Evolutionary conservation across 1,140 invertebrate species (phyloP), one percentile per base, ranked within the genome.

Genomic region (Spodoptera litura): DNA sequence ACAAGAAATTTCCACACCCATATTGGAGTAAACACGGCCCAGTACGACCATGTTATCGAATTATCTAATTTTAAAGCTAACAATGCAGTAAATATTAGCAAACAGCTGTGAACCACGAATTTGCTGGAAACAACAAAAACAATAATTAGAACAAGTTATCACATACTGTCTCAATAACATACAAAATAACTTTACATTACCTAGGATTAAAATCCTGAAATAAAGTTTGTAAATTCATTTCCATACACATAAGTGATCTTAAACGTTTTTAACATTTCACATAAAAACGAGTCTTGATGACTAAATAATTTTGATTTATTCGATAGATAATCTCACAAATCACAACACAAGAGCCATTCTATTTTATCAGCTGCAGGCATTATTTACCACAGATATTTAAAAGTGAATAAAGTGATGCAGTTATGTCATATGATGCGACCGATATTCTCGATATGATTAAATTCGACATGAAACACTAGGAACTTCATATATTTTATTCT

Each of bases 1-100:
- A 99, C 98, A 87, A 99, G 96, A 78, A 97, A 95, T 93, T 99
- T 99, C 99, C 99, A 99, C 80, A 99, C 96, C 98, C 98, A 99
- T 91, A 99, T 96, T 62, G 99, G 99, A 44, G 97, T 96, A 91
- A 99, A 99, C 27, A 99, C 96, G 6, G 97, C 96, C 98, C 98
- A 99, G 90, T 98, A 99, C 78, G 97, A 99, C 98, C 98, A 99
- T 89, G 96, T 95, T 94, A 96, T 97, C 64, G 96, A 97, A 76
- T 97, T 96, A 95, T 99, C 99, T 70, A 99, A 95, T 81, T 98
- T 96, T 83, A 99, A 95, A 10, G 98, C 97, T 94, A 99, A 97
- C 74, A 99, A 95, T 59, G 97, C 96, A 38, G 98, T 98, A 91
- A 99, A 99, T 84, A 98, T 95, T 90, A 99, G 96, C 81, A 99